A percentile compares a stretch with the other conserved stretches of the same genome.
phyloP scores from a whole-genome alignment of 2,113 vertebrate species.

The Platysteira castanea region DNA sequence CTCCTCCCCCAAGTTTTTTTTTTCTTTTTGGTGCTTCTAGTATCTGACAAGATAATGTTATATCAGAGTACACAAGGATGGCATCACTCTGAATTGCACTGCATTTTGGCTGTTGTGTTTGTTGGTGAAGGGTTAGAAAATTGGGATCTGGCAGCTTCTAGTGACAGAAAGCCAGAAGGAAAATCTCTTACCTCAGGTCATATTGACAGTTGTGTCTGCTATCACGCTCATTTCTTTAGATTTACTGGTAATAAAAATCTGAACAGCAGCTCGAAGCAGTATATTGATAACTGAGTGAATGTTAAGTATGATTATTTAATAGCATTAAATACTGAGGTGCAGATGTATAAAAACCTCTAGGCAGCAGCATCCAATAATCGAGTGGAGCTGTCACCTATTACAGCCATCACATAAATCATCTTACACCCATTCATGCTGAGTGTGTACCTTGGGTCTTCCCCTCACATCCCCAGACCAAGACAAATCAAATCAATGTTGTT shows the following conservation, averaged over 20 bases:
- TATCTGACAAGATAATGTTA: background rate
- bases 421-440: background rate
- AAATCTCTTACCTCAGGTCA: background rate
- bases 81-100: background rate
- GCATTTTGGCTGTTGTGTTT: background rate
- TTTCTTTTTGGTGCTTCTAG: rapidly evolving
- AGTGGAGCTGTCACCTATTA: background rate
- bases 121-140: background rate
- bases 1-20: rapidly evolving
- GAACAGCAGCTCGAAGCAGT: background rate
- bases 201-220: background rate
- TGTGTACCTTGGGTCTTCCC: background rate
- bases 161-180: background rate
- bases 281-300: background rate
- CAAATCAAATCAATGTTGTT: background rate
- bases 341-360: background rate
- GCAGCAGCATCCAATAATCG: background rate
- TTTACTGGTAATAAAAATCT: background rate
- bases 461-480: background rate
- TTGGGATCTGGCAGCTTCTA: background rate
- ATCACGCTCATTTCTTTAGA: background rate
- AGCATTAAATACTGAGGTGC: background rate
- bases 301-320: background rate
- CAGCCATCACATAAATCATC: background rate
- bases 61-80: background rate